A percentile compares a stretch with the other conserved stretches of the same genome.
Conservation (phyloP, 2,888 invertebrate genomes). For the Mythimna albipuncta region DNA sequence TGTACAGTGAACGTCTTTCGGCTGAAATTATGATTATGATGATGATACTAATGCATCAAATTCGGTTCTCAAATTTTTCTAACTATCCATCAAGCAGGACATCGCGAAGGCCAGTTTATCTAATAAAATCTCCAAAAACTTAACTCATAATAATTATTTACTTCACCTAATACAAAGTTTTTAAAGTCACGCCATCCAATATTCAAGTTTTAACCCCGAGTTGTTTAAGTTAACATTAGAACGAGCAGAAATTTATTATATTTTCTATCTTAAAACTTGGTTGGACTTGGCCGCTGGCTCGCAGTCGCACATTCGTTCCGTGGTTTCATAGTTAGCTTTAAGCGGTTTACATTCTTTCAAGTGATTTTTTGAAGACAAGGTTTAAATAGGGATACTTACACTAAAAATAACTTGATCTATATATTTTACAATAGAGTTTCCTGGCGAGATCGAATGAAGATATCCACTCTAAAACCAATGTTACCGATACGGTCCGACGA, state of each 20-base stretch:
- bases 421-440: too few relatives aligned
- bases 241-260: slow-evolving; percentile 44
- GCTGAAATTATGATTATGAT: too few relatives aligned
- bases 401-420: too few relatives aligned
- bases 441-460: too few relatives aligned
- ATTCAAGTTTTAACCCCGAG: slow-evolving; percentile 24
- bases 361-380: neutral
- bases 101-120: neutral
- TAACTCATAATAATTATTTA: slow-evolving; percentile 22
- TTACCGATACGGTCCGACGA: too few relatives aligned
- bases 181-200: slow-evolving; percentile 19
- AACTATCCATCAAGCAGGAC: neutral
- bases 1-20: too few relatives aligned
- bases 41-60: too few relatives aligned
- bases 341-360: neutral
- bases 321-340: slow-evolving; percentile 13
- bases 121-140: neutral
- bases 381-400: neutral
- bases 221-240: slow-evolving; percentile 38
- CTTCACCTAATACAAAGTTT: slow-evolving; percentile 31
- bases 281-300: slow-evolving; percentile 21
- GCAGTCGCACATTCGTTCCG: slow-evolving; percentile 10
- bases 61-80: neutral
- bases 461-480: too few relatives aligned
- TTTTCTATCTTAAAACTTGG: slow-evolving; percentile 34